A percentile compares a stretch with the other conserved stretches of the same genome.
Evolutionary conservation across 2,113 vertebrate species (phyloP).

Genomic region (Perognathus longimembris): DNA sequence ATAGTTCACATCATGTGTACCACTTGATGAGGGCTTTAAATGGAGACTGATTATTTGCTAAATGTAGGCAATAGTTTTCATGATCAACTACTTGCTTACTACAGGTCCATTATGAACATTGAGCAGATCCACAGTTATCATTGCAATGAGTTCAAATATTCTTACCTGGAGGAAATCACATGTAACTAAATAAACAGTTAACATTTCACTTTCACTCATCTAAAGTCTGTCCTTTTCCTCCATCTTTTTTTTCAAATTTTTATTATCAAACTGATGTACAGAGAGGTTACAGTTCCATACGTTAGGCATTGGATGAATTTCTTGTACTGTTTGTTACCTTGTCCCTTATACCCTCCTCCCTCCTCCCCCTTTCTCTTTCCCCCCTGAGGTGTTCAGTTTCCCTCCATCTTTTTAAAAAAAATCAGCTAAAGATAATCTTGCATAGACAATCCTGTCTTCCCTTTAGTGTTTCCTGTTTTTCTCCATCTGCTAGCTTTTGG

Average conservation of each 20-base stretch:
- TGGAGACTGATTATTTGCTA: not conserved
- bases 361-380: no score
- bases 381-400: no score
- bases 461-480: not conserved
- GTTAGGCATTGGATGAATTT: no score
- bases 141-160: not conserved
- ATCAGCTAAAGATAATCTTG: slow-evolving; percentile 8
- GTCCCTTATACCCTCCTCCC: no score
- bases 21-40: not conserved
- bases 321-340: no score
- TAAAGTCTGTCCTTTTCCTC: not conserved
- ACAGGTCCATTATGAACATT: not conserved
- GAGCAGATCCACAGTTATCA: not conserved
- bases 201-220: slow-evolving; percentile 3
- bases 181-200: slow-evolving; percentile 41
- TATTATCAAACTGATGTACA: no score
- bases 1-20: not conserved
- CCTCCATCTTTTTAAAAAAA: not conserved
- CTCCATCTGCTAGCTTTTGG: slow-evolving; percentile 1
- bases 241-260: no score
- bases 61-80: not conserved
- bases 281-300: no score
- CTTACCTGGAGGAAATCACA: slow-evolving; percentile 1
- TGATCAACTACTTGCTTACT: slow-evolving; percentile 38
- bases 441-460: not conserved